phyloP scores from a whole-genome alignment of 1,140 invertebrate genomes.

The Pararge aegeria region DNA sequence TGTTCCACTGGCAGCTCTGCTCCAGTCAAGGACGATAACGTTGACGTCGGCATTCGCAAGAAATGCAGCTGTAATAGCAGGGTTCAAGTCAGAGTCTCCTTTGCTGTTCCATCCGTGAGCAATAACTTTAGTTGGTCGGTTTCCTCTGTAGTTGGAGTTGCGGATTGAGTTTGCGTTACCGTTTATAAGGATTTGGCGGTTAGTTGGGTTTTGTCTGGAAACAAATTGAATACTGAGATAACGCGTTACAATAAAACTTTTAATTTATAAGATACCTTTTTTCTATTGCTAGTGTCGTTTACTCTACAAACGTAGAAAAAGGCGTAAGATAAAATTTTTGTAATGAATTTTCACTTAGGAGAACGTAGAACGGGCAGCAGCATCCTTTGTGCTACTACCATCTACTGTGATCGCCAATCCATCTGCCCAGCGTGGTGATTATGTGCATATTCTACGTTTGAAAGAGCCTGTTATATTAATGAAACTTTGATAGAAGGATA shows the following conservation, averaged over 20 bases:
- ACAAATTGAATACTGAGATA: constrained; percentile 3
- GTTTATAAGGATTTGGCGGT: constrained; percentile 37
- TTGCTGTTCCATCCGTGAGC: constrained; percentile 52
- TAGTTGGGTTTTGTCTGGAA: constrained; percentile 45
- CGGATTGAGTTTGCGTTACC: constrained; percentile 41
- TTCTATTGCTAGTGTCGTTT: too few species aligned
- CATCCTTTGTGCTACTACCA: too few species aligned
- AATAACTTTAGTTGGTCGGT: constrained; percentile 39
- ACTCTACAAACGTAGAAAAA: too few species aligned
- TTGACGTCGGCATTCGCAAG: constrained; percentile 74
- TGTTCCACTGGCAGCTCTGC: constrained; percentile 32
- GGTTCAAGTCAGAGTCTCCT: constrained; percentile 36
- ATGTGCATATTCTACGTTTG: too few species aligned
- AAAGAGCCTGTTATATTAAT: too few species aligned
- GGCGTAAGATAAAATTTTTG: too few species aligned
- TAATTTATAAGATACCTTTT: not conserved
- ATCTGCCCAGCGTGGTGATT: too few species aligned
- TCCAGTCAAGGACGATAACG: constrained; percentile 78
- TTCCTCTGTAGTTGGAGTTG: constrained; percentile 43
- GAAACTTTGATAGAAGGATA: too few species aligned
- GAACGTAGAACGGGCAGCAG: too few species aligned
- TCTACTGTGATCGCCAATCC: too few species aligned
- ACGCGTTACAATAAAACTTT: too few species aligned
- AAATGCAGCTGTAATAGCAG: constrained; percentile 53
- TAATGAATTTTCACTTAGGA: too few species aligned